phyloP scores from a whole-genome alignment of 1,140 invertebrate species.

The Neoseiulus cucumeris region DNA sequence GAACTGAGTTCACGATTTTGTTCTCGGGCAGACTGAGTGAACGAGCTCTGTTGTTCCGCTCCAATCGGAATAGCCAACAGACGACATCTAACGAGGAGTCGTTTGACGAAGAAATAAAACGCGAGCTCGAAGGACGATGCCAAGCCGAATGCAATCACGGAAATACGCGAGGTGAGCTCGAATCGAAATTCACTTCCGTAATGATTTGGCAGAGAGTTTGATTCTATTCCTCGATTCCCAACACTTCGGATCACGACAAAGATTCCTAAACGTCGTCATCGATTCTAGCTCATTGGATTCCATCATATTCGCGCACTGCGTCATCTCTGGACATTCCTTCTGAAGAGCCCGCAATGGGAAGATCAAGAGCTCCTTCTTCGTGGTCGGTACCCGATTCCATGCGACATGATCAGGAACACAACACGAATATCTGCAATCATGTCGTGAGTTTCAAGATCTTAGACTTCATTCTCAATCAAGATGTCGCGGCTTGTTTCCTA shows the following conservation, averaged over 20 bases:
- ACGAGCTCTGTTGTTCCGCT: background rate
- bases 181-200: too few species aligned
- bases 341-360: background rate
- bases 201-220: too few species aligned
- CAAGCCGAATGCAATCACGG: too few species aligned
- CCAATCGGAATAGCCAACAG: slow-evolving; percentile 6
- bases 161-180: too few species aligned
- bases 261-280: too few species aligned
- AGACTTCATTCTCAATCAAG: background rate
- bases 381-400: slow-evolving; percentile 8
- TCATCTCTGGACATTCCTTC: slow-evolving; percentile 8
- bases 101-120: slow-evolving; percentile 6
- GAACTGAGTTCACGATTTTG: background rate
- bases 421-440: background rate
- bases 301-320: background rate
- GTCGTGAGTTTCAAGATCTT: background rate
- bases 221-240: too few species aligned
- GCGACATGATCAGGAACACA: background rate
- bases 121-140: background rate
- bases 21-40: background rate
- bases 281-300: background rate
- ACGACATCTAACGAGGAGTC: slow-evolving; percentile 5
- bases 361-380: background rate
- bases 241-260: too few species aligned
- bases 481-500: background rate